These are phyloP conservation scores for Zaprionus camerounensis DNA, from an alignment of 1,140 invertebrate species.

Conservation along the genomic window DNA sequence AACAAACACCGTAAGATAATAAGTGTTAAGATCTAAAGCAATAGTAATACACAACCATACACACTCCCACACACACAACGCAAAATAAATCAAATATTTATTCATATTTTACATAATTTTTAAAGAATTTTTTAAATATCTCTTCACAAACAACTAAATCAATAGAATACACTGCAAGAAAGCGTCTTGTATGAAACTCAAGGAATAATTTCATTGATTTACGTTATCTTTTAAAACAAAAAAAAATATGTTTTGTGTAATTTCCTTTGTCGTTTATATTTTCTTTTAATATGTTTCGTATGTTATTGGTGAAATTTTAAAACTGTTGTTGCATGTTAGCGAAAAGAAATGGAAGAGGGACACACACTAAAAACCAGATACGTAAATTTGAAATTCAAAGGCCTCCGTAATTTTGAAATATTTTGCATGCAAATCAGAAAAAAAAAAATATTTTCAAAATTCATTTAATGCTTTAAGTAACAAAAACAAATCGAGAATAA, in stretches of 20 bases:
- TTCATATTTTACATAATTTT: slow-evolving; percentile 74
- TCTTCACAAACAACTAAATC: slow-evolving; percentile 31
- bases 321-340: slow-evolving; percentile 54
- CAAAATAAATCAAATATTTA: slow-evolving; percentile 73
- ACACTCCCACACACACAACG: slow-evolving; percentile 32
- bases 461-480: slow-evolving; percentile 66
- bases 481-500: slow-evolving; percentile 28
- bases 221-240: slow-evolving; percentile 35
- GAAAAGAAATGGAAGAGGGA: slow-evolving; percentile 11
- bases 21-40: slow-evolving; percentile 73
- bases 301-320: slow-evolving; percentile 20
- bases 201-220: slow-evolving; percentile 45
- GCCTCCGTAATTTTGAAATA: slow-evolving; percentile 65
- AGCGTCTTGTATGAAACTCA: slow-evolving; percentile 48
- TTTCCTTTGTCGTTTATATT: slow-evolving; percentile 11
- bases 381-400: slow-evolving; percentile 74
- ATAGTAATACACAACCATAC: slow-evolving; percentile 34
- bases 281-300: slow-evolving; percentile 28
- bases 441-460: slow-evolving; percentile 51
- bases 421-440: slow-evolving; percentile 50
- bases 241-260: slow-evolving; percentile 27
- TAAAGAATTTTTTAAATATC: slow-evolving; percentile 57
- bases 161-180: slow-evolving; percentile 24
- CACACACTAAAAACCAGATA: slow-evolving; percentile 60
- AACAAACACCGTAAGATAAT: slow-evolving; percentile 70